Evolutionary conservation across 2,797 vertebrate genomes (phyloP), one percentile per base, ranked within the genome.

Genomic region (Eulemur coronatus): DNA sequence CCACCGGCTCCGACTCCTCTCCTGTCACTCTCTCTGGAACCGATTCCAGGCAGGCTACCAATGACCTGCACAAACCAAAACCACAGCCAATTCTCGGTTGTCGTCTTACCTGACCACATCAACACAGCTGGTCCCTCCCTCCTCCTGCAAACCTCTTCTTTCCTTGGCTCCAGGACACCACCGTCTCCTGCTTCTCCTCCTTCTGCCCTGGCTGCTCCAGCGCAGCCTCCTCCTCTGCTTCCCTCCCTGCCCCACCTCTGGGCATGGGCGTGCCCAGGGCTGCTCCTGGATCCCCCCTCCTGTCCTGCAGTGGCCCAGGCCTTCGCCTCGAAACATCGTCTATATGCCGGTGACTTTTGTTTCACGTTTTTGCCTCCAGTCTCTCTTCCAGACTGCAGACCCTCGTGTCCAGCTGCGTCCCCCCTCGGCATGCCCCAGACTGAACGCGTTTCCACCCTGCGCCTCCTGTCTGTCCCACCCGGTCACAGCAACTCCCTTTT

Each of bases 321-420:
- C 41, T 30, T 41, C 0, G 5, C 72, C n/a, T 22, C 14, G 1
- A 22, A 63, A 38, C 41, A 59, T 33, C 50, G 28, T 43, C 43
- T 1, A 0, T 18, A 3, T 38, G 35, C 79, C 22, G 28, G 20
- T 11, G 43, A 63, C 48, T 7, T 41, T 24, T 20, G n/a, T 33
- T 38, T 59, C 35, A 1, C 14, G 35, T 17, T 20, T 14, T 1
- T 20, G 52, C 46, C 50, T 63, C 33, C 28, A 15, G 10, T n/a
- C 41, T 52, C 57, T 55, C 65, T 41, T 85, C 69, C 48, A 57
- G 85, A 13, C 43, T 65, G 33, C 26, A 61, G 41, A 30, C 63
- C 52, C 48, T 7, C 15, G 1, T 8, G 3, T 26, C 67, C 43
- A 50, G 0, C 73, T 0, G 0, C 18, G 13, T n/a, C 38, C 59